Conservation (phyloP, 2,888 invertebrate species). For the Pegoplata infirma region DNA sequence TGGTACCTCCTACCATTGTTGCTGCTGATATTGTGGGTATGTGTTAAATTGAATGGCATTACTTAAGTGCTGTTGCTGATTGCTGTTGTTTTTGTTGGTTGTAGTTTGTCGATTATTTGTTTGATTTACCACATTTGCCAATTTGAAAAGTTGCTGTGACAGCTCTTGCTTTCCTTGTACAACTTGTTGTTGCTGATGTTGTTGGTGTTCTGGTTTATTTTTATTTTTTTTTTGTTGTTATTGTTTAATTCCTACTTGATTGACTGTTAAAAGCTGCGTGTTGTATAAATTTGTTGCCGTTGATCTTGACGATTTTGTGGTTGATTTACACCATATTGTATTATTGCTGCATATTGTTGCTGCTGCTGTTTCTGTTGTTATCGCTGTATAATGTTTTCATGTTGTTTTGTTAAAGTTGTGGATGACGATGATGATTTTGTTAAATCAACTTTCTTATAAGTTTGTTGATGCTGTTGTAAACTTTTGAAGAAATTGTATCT, state of each 20-base stretch:
- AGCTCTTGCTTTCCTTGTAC: conserved; percentile 47
- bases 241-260: conserved; percentile 65
- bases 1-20: conserved; percentile 38
- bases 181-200: conserved; percentile 12
- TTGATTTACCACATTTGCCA: conserved; percentile 62
- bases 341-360: conserved; percentile 13
- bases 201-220: too few species aligned
- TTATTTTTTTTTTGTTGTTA: too few species aligned
- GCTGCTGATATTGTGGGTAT: conserved; percentile 23
- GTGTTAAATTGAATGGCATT: conserved; percentile 7
- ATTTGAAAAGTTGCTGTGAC: conserved; percentile 56
- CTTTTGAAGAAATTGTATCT: neutral
- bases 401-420: neutral
- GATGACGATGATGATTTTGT: neutral
- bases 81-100: conserved; percentile 37
- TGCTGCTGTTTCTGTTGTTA: conserved; percentile 7
- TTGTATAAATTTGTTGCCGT: conserved; percentile 26
- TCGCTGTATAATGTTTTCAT: conserved; percentile 12
- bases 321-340: conserved; percentile 45
- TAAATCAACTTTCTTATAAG: neutral
- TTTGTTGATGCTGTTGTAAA: neutral
- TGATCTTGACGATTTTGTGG: conserved; percentile 53
- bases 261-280: conserved; percentile 48
- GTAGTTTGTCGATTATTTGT: conserved; percentile 66
- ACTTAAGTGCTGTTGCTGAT: conserved; percentile 34